A percentile compares a stretch with the other conserved stretches of the same genome.
These are phyloP conservation scores for Myotis brandtii DNA, from an alignment of 2,113 vertebrate species.

Conservation along the genomic window DNA sequence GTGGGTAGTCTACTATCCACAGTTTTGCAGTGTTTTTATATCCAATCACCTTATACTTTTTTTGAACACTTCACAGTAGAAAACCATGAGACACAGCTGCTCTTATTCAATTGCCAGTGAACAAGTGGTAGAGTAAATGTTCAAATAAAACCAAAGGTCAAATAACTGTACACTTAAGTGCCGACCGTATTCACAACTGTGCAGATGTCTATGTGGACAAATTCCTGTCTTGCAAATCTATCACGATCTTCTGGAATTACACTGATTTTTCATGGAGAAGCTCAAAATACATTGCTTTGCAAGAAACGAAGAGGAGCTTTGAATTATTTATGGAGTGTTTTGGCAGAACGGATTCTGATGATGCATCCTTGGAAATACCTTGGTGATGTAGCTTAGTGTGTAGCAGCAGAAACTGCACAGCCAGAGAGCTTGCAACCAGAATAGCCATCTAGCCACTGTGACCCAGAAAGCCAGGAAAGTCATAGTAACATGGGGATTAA, in stretches of 20 bases:
- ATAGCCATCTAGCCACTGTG: background rate
- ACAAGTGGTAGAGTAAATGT: constrained; percentile 46
- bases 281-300: background rate
- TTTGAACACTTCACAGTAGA: constrained; percentile 59
- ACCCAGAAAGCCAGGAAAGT: background rate
- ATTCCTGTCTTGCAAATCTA: constrained; percentile 61
- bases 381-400: background rate
- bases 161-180: constrained; percentile 21
- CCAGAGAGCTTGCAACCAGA: background rate
- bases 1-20: constrained; percentile 63
- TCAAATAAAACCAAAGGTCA: constrained; percentile 50
- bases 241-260: constrained; percentile 66
- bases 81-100: constrained; percentile 72
- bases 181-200: constrained; percentile 36
- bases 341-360: background rate
- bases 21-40: constrained; percentile 70
- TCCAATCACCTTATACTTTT: constrained; percentile 72
- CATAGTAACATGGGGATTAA: background rate
- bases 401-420: background rate
- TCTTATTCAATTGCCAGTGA: constrained; percentile 50
- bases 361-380: background rate
- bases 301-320: constrained; percentile 35
- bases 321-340: constrained; percentile 26
- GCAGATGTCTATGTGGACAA: background rate
- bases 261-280: constrained; percentile 61